Evolutionary conservation across 2,888 invertebrate genomes (phyloP), one percentile per base, ranked within the genome.

Genomic region (Sabellastarte sp.): DNA sequence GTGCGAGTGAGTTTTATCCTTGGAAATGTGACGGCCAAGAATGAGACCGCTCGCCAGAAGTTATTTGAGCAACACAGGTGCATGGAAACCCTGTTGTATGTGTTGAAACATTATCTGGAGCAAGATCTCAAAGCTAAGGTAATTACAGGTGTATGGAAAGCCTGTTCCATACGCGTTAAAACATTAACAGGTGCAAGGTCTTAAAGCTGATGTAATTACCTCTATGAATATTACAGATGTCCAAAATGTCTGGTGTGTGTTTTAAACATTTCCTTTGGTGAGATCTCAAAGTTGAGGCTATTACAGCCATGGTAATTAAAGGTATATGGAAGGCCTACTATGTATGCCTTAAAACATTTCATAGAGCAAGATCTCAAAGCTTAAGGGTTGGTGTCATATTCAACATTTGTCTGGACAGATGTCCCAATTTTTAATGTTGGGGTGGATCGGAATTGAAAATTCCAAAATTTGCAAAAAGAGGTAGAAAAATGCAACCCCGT

Each of bases 1-100:
- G 90, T 92, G 59, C 87, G 93, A 1, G 86, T 93, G 60, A 90
- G 91, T 1, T 93, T 93, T 82, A 91, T 91, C 67, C 86, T 93
- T 53, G 93, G 93, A 29, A 93, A 93, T 81, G 89, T 93, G 84
- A 90, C 93, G 77, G 91, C 93, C 28, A 89, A 89, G 72, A 89
- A 89, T 75, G 90, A 92, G 66, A 86, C 87, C 52, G 90, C 91
- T 0, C 85, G 93, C 52, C 62, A 73, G 15, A 63, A 71, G 20
- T 70, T 84, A 28, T 81, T 77, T 65, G 74, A 78, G 57, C 80
- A 82, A 59, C 70, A 72, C 15, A 76, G 78, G 52, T 74, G 78
- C 20, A 53, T 84, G 30, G 77, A 81, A 41, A 76, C 75, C 28
- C 69, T 84, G 26, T 63, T 83, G 30, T 65, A 73, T 63, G 74